Base-by-base conservation (phyloP, 2,113 vertebrate species). In the Centropristis striata region DNA sequence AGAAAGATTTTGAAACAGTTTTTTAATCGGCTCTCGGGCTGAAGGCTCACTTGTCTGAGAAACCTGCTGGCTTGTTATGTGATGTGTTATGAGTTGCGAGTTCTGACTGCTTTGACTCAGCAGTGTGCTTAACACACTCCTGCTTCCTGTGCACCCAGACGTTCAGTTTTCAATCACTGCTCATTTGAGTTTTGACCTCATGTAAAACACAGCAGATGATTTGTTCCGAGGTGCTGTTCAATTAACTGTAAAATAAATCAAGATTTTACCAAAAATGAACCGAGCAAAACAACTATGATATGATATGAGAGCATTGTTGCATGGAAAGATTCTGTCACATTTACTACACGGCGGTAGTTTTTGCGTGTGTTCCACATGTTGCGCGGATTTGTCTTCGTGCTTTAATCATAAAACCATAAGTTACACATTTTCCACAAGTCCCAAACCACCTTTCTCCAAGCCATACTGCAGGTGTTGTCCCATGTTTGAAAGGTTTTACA, bases 51-150 rank as follows among this genome's bases (percentile, higher is more conserved):
- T 37, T 13, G 42, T 25, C 25, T 61, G 42, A 21, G 47, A 75
- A 83, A 77, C 73, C 55, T 72, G 68, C 67, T 44, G 72, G 55
- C 39, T 57, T 27, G 28, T 67, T 39, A 12, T 66, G 23, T 18
- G 63, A 55, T 46, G 71, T 23, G 23, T 64, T 74, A 25, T 61
- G 71, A 77, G 77, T 80, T 41, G 49, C 4, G 25, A 75, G 70
- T 21, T 55, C 23, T 59, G 71, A 20, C 71, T 79, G 84, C 68
- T 86, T 87, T 86, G 87, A 91, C 83, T 91, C 88, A 83, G 78
- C 84, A n/a, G 54, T 32, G 36, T 20, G 32, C 59, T 58, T 23
- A 66, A 67, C 42, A 46, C 18, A 1, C 70, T 46, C 50, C 15
- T 3, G 32, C 68, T 86, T 89, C 76, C 83, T 78, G 79, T 79